Conservation (phyloP, 2,113 vertebrate genomes). For the Stomatorhinus ivindoensis region DNA sequence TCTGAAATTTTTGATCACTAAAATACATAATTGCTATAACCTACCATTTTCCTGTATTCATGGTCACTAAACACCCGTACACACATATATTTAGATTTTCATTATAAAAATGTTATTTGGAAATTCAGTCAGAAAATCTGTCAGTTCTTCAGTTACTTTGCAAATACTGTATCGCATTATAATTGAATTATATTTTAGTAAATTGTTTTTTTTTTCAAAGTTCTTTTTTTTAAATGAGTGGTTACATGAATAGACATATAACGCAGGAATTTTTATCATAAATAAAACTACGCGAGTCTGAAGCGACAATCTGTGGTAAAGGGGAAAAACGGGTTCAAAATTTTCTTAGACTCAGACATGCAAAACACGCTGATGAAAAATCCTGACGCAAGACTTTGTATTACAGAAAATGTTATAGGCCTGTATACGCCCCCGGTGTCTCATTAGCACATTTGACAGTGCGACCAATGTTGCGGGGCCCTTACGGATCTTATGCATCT, state of each 20-base stretch:
- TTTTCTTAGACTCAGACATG: neutral
- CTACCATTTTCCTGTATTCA: neutral
- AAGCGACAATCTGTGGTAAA: neutral
- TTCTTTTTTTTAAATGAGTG: neutral
- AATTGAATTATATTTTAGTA: neutral
- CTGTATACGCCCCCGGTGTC: constrained; percentile 19
- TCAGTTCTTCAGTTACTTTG: neutral
- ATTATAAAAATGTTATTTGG: neutral
- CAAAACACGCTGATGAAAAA: constrained; percentile 23
- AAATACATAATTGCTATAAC: neutral
- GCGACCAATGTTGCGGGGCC: constrained; percentile 13
- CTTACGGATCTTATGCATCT: constrained; percentile 29
- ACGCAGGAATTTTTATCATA: neutral
- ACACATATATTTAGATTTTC: neutral
- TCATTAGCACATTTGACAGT: constrained; percentile 69
- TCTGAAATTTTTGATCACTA: neutral
- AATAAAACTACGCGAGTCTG: neutral
- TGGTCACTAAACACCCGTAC: neutral
- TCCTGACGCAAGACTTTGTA: constrained; percentile 28
- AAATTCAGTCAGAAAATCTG: neutral
- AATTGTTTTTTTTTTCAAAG: neutral
- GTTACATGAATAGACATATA: neutral
- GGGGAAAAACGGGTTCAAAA: neutral
- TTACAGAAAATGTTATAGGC: constrained; percentile 25
- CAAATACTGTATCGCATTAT: neutral